Percentiles rank a stretch among this genome's conserved stretches.
Evolutionary conservation across 2,888 invertebrate species (phyloP).

Genomic region (Bursaphelenchus okinawaensis): DNA sequence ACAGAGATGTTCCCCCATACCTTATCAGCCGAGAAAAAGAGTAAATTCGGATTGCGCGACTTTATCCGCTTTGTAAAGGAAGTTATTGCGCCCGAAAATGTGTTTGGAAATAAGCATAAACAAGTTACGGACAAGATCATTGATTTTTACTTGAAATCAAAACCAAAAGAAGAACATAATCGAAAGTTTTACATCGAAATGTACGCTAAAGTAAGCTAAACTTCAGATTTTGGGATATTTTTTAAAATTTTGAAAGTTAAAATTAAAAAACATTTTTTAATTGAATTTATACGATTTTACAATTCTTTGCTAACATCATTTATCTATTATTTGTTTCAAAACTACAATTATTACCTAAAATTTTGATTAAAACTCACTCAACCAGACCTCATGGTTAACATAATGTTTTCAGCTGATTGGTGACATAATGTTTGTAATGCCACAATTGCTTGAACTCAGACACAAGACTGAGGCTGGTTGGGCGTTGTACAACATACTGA

Average conservation of each 20-base stretch:
- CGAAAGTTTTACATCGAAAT: constrained; percentile 17
- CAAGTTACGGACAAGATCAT: constrained; percentile 25
- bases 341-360: too few species aligned
- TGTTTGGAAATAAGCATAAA: constrained; percentile 21
- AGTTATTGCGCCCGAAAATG: constrained; percentile 20
- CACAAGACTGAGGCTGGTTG: constrained; percentile 25
- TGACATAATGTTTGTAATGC: constrained; percentile 30
- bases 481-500: constrained; percentile 20
- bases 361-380: too few species aligned
- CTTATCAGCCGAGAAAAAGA: constrained; percentile 6
- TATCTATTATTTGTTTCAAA: too few species aligned
- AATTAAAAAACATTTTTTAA: not conserved
- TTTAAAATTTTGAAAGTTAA: too few species aligned
- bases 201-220: constrained; percentile 20
- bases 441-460: constrained; percentile 23
- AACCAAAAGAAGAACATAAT: not conserved
- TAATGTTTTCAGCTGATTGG: constrained; percentile 23
- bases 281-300: too few species aligned
- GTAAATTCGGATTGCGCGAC: constrained; percentile 15
- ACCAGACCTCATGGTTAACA: not conserved
- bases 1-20: not conserved
- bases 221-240: not conserved
- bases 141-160: constrained; percentile 18
- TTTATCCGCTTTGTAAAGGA: constrained; percentile 19
- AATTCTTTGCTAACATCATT: too few species aligned